Evolutionary conservation across 2,888 invertebrate species (phyloP), one percentile per base, ranked within the genome.

Genomic region (Auanema freiburgensis): DNA sequence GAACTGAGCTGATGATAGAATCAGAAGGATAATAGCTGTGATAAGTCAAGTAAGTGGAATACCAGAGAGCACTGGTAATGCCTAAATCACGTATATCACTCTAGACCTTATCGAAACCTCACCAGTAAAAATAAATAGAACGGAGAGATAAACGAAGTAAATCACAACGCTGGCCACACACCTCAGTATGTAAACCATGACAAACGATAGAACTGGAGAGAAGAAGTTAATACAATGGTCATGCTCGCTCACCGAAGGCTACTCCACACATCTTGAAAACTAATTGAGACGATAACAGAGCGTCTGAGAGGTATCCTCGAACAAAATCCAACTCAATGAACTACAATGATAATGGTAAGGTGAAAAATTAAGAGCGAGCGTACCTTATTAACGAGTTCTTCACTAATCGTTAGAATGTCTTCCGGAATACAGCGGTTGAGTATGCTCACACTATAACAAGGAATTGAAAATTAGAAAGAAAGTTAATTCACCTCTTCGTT

Each of bases 351-450:
- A 46, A 16, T 21, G 21, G 4, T 46, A 5, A 46, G 21, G 4
- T 21, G 21, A 46, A 46, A 3, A 46, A 46, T 43, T 12, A n/a
- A 43, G n/a, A 12, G 43, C n/a, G 11, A 18, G 21, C 57, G 50
- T 24, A 59, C 62, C 43, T 62, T 56, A 33, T 44, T 46, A 6
- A 50, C 56, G 16, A 57, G 14, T 21, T 62, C 62, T 14, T 57
- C 50, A 14, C 62, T 44, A 3, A 62, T 44, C 5, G 57, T 33
- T 14, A 56, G 24, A 42, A 62, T 24, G 23, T 62, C 56, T n/a
- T 62, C 62, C 23, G 62, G 62, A 41, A 62, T 57, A 49, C 62
- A 62, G 8, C 62, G 62, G 41, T 57, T 46, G 12, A 62, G 25
- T 18, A 62, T 43, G 10, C 49, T 25, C 18, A 51, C n/a, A 49